Evolutionary conservation across 2,113 vertebrate genomes (phyloP).

Genomic region (Sigmodon hispidus): DNA sequence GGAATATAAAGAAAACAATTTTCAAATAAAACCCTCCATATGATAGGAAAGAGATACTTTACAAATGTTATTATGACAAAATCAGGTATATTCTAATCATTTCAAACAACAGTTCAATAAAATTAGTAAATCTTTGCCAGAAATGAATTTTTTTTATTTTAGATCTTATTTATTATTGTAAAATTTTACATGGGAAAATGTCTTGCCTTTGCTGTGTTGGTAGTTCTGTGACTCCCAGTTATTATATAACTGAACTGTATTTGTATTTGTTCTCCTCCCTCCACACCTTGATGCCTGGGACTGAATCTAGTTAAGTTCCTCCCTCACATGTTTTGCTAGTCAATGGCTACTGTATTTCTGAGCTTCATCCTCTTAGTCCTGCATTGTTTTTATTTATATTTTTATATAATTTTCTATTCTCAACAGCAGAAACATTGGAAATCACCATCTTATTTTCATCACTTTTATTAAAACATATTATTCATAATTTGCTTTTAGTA

Average conservation of each 20-base stretch:
- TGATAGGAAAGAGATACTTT: constrained; percentile 28
- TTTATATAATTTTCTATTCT: constrained; percentile 40
- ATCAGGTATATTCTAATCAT: constrained; percentile 31
- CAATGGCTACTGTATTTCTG: background rate
- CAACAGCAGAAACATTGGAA: constrained; percentile 40
- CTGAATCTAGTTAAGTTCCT: background rate
- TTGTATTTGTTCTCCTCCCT: background rate
- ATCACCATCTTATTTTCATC: constrained; percentile 11
- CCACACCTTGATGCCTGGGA: background rate
- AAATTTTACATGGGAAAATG: background rate
- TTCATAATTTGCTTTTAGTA: constrained; percentile 24
- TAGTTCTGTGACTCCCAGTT: background rate
- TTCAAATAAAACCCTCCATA: constrained; percentile 46
- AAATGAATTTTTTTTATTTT: background rate
- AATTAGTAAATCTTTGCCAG: background rate
- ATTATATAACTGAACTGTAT: background rate
- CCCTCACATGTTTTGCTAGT: background rate
- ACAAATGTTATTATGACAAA: constrained; percentile 51
- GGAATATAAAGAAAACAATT: constrained; percentile 20
- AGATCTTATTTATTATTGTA: background rate
- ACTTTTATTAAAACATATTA: constrained; percentile 58
- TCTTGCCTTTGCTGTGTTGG: background rate
- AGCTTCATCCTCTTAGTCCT: background rate
- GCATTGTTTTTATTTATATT: constrained; percentile 34
- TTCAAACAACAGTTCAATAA: background rate